phyloP scores from a whole-genome alignment of 2,113 vertebrate genomes.

The Campylomormyrus numenius region DNA sequence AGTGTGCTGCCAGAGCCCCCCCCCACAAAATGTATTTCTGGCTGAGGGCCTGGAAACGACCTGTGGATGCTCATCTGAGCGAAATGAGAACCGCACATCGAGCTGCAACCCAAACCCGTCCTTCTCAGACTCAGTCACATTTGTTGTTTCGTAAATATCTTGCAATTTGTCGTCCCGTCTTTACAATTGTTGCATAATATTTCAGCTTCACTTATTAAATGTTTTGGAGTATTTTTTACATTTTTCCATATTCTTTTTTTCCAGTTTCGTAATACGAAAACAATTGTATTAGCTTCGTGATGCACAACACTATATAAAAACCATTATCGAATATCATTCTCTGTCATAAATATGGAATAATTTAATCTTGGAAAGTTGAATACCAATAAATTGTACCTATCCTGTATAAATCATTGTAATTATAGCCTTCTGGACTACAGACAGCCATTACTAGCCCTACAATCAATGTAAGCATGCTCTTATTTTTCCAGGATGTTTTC shows the following conservation, averaged over 20 bases:
- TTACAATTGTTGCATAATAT: not conserved
- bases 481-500: constrained; percentile 45
- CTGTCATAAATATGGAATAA: constrained; percentile 46
- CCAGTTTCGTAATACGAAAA: not conserved
- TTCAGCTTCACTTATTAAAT: not conserved
- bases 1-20: not conserved
- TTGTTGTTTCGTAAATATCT: not conserved
- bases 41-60: not conserved
- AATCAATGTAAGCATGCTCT: constrained; percentile 5
- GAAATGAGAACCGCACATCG: not conserved
- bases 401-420: constrained; percentile 20
- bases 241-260: not conserved
- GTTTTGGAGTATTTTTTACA: not conserved
- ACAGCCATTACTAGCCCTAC: constrained; percentile 10
- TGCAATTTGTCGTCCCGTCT: not conserved
- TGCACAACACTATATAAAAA: constrained; percentile 34
- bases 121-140: not conserved
- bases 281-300: not conserved
- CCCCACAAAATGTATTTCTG: not conserved
- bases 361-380: constrained; percentile 53
- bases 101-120: not conserved
- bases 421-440: not conserved
- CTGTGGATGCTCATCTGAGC: not conserved
- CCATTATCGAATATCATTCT: constrained; percentile 39
- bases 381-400: constrained; percentile 37